Conservation (phyloP, 2,888 invertebrate species). For the Drosophila prostipennis region DNA sequence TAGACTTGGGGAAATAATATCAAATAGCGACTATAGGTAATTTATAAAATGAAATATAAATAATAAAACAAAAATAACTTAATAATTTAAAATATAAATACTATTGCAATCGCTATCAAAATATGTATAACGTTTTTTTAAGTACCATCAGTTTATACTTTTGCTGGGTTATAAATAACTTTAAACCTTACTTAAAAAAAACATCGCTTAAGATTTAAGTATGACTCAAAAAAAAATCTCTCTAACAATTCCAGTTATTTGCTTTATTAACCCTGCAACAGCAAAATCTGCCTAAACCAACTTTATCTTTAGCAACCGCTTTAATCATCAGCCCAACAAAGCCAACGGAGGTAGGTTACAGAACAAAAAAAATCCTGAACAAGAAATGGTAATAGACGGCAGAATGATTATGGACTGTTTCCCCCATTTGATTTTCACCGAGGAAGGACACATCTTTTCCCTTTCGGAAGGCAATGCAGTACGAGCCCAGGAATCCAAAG, state of each 20-base stretch:
- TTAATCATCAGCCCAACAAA: slow-evolving; percentile 54
- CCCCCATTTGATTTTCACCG: slow-evolving; percentile 30
- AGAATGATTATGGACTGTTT: slow-evolving; percentile 43
- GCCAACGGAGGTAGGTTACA: background rate
- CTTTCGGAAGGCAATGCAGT: slow-evolving; percentile 28
- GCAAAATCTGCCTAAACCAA: slow-evolving; percentile 24
- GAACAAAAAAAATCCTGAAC: slow-evolving; percentile 17
- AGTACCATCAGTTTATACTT: no score
- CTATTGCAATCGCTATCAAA: no score
- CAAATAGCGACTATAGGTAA: background rate
- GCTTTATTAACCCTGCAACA: slow-evolving; percentile 7
- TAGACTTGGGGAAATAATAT: background rate
- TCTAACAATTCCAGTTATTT: background rate
- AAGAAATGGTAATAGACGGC: slow-evolving; percentile 57
- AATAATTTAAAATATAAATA: no score
- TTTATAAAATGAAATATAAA: background rate
- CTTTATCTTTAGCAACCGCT: slow-evolving; percentile 51
- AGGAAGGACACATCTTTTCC: slow-evolving; percentile 59
- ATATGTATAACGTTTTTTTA: no score
- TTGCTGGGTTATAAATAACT: no score
- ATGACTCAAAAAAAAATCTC: background rate
- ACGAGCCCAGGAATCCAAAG: slow-evolving; percentile 11
- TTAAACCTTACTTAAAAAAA: no score
- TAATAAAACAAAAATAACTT: no score
- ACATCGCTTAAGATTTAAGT: no score